Conservation (phyloP, 2,797 vertebrate genomes). For the Syngnathus rostellatus region DNA sequence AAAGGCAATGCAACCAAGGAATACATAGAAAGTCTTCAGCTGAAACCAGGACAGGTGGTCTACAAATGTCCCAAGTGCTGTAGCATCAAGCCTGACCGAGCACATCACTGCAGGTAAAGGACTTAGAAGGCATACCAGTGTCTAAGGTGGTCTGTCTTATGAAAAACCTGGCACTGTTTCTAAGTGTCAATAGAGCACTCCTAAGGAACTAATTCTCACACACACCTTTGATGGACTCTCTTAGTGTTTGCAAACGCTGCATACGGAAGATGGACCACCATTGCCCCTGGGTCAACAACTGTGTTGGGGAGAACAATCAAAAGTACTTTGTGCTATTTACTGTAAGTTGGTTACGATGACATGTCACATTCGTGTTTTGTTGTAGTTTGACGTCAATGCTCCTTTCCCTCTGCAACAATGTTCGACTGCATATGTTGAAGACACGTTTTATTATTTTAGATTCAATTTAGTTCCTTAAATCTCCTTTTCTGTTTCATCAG, state of each 20-base stretch:
- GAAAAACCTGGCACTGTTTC: no score
- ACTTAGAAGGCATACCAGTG: not conserved
- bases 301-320: conserved; percentile 97
- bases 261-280: conserved; percentile 99
- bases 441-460: not conserved
- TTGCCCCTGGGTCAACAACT: conserved; percentile 99
- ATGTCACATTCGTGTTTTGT: not conserved
- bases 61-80: conserved; percentile 99
- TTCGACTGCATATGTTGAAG: not conserved
- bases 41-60: conserved; percentile 96
- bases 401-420: not conserved
- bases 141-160: no score
- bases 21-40: conserved; percentile 95
- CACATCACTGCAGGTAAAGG: conserved; percentile 95
- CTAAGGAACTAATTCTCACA: not conserved
- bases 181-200: no score
- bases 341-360: conserved; percentile 69
- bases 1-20: conserved; percentile 98
- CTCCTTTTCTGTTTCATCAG: conserved; percentile 51
- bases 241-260: conserved; percentile 93
- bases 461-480: not conserved
- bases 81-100: conserved; percentile 97
- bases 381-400: not conserved
- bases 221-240: not conserved
- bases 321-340: conserved; percentile 99